Evolutionary conservation across 2,888 invertebrate genomes (phyloP), one percentile per base, ranked within the genome.

Genomic region (Erannis defoliaria): DNA sequence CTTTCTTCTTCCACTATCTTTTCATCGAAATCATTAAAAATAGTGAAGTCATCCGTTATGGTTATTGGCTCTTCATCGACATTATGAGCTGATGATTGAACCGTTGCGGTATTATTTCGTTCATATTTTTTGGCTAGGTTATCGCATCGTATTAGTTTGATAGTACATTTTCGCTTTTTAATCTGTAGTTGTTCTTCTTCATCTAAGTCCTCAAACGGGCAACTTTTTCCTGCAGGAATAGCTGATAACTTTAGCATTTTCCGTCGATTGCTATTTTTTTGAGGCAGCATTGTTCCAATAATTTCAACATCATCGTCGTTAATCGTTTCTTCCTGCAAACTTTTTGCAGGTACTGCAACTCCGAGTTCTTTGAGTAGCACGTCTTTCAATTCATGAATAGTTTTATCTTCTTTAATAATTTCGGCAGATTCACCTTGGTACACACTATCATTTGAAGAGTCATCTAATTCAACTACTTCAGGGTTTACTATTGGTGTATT

Each of bases 121-220:
- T 8, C 61, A 19, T 42, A 37, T 33, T 43, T 54, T 16, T 35
- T 38, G 6, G 46, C 21, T 19, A 51, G 12, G 18, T 71, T 38
- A 61, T 89, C 86, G 67, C 84, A 86, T 62, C 84, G 77, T 45
- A 79, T 60, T 54, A 89, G 73, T 70, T 76, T 78, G 5, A 89
- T 73, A 61, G 64, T 71, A 68, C 85, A 87, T 53, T 71, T 60
- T 14, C 55, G 62, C 9, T 55, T 56, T 1, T 46, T 54, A 12
- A 66, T 61, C 18, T 62, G 37, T 5, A 23, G 42, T 23, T 62
- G 61, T 21, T 66, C 33, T 35, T 57, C 38, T 33, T 45, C 50
- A n/a, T 29, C 19, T 21, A 61, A 42, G 18, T 45, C 33, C 31
- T 37, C 1, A 12, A 60, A 49, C 1, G 53, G 48, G 10, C 14